Evolutionary conservation across 1,140 invertebrate genomes (phyloP), one percentile per base, ranked within the genome.

Genomic region (Eriocheir sinensis): DNA sequence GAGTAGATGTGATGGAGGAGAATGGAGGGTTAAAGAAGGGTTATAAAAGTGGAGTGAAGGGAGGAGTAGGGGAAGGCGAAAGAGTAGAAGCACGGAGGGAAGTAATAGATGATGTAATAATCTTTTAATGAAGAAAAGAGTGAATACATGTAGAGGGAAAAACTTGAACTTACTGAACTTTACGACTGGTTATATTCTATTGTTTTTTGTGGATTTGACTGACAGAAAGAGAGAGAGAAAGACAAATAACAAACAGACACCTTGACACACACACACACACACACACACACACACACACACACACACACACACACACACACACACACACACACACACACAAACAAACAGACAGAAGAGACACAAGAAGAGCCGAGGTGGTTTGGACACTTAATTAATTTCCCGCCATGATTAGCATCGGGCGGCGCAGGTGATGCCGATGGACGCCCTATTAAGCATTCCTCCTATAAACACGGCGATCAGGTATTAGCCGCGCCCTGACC

Each of bases 391-490:
- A n/a, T 72, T n/a, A 21, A 21, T 72, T 4, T 72, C 60, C 60
- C 21, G 60, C 60, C 21, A 72, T 27, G 21, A 72, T 72, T 72
- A 72, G 60, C 17, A n/a, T 72, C n/a, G n/a, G 60, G 3, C 21
- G 60, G 17, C 21, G n/a, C 60, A 72, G 60, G 60, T 72, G 21
- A n/a, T 72, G 60, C 60, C 60, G 17, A 21, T 72, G 27, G 27
- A 72, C 60, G 60, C 60, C 60, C n/a, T 21, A 72, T 72, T 72
- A 72, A n/a, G 21, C 60, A 72, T 72, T 72, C 60, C 60, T 72
- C 60, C 60, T 72, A 72, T 72, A 72, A 72, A 72, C 60, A n/a
- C 60, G n/a, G 60, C n/a, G n/a, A 21, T 72, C 27, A n/a, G 60
- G 60, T n/a, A 72, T 72, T 72, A 72, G 60, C 60, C 60, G n/a